phyloP scores from a whole-genome alignment of 1,140 invertebrate species.

The Euwallacea fornicatus region DNA sequence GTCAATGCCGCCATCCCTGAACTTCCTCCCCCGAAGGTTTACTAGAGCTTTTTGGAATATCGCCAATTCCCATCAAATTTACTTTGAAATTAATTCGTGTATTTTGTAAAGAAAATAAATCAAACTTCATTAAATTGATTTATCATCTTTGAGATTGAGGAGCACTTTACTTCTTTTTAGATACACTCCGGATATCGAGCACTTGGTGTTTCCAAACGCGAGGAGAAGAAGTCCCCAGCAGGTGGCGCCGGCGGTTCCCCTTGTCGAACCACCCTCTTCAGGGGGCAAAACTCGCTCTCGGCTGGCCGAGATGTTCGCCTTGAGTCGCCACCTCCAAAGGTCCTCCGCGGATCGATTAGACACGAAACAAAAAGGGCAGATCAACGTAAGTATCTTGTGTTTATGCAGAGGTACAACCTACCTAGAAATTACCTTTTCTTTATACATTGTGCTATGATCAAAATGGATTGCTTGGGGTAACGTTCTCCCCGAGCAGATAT shows the following conservation, averaged over 20 bases:
- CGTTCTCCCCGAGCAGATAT: neutral
- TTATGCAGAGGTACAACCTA: too few species aligned
- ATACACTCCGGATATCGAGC: conserved; percentile 63
- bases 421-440: too few species aligned
- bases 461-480: too few species aligned
- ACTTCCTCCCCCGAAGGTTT: too few species aligned
- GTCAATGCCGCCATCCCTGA: too few species aligned
- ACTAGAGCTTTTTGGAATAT: too few species aligned
- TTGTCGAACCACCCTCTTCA: conserved; percentile 32
- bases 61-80: too few species aligned
- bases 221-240: conserved; percentile 55
- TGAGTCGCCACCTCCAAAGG: conserved; percentile 53
- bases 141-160: neutral
- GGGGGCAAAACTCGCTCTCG: conserved; percentile 51
- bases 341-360: conserved; percentile 48
- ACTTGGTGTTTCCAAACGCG: conserved; percentile 59
- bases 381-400: conserved; percentile 46
- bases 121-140: too few species aligned
- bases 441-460: too few species aligned
- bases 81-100: neutral
- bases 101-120: too few species aligned
- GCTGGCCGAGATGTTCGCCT: conserved; percentile 59
- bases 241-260: conserved; percentile 43
- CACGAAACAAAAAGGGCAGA: conserved; percentile 36
- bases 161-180: conserved; percentile 31